Evolutionary conservation across 2,888 invertebrate genomes (phyloP), one percentile per base, ranked within the genome.

Genomic region (Torymus auratus): DNA sequence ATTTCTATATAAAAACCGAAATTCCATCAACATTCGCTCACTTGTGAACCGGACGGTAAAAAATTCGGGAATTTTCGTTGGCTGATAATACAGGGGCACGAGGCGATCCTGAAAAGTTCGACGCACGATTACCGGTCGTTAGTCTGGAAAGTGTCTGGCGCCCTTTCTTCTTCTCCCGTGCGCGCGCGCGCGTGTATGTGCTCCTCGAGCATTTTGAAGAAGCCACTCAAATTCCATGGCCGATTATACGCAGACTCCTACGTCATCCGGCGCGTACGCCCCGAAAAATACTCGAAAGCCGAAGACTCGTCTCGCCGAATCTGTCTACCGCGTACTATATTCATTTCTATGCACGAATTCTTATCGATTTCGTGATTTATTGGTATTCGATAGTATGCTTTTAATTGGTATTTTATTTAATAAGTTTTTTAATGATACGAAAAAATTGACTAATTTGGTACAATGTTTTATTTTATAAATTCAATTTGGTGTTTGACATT

Each of bases 61-160:
- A 50, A 60, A 71, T 50, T 71, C 52, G 41, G 41, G 7, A 41
- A 41, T 41, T 41, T 41, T 41, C 41, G 7, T 7, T 7, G 41
- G 7, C 41, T 41, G 41, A 41, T 41, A 41, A 41, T 56, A 15
- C 5, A 61, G n/a, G 41, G n/a, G 41, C 14, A 17, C 68, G 41
- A 58, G 41, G 70, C 20, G 62, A 64, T 56, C 13, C n/a, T 15
- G n/a, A 58, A 78, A 80, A 82, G 83, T 83, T 81, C 80, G 77
- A 80, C 67, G 83, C 20, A 52, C 81, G 74, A 76, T 81, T 80
- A 80, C 82, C 83, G 81, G 82, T 73, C 81, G 67, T 82, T 78
- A 75, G 83, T 80, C 83, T 82, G 82, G 75, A 82, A 77, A 80
- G 56, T 64, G 74, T 83, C 80, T 76, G 78, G 79, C 64, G 82